Percentiles rank a stretch among this genome's conserved stretches.
Evolutionary conservation across 1,140 invertebrate genomes (phyloP).

Genomic region (Danaus plexippus): DNA sequence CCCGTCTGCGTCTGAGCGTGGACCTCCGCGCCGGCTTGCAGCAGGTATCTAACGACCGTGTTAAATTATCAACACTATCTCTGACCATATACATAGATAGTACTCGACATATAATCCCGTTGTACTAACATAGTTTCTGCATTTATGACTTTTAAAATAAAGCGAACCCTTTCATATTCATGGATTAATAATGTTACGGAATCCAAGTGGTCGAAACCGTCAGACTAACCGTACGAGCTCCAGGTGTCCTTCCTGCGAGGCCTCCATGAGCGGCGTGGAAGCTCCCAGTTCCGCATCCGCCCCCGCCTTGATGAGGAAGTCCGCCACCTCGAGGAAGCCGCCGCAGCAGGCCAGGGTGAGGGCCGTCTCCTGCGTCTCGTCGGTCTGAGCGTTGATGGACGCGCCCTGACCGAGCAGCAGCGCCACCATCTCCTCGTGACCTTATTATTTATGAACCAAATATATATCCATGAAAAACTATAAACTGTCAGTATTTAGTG

Average conservation of each 20-base stretch:
- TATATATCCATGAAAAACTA: too few relatives aligned
- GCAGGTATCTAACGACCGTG: constrained; percentile 76
- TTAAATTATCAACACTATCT: background rate
- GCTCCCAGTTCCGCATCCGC: constrained; percentile 96
- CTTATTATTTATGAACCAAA: constrained; percentile 46
- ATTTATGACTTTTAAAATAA: too few relatives aligned
- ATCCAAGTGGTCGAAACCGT: too few relatives aligned
- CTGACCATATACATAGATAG: background rate
- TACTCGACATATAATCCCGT: too few relatives aligned
- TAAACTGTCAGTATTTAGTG: too few relatives aligned
- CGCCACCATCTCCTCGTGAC: constrained; percentile 98
- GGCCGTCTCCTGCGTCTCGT: constrained; percentile 98
- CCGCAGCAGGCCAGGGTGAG: constrained; percentile 97
- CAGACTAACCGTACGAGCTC: constrained; percentile 82
- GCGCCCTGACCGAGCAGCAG: constrained; percentile 94
- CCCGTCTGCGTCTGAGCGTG: constrained; percentile 94
- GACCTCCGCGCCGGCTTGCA: constrained; percentile 90
- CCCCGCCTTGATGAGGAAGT: constrained; percentile 95
- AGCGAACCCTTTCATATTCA: too few relatives aligned
- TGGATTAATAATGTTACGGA: too few relatives aligned
- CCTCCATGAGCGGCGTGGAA: constrained; percentile 98
- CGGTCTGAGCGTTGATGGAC: constrained; percentile 97
- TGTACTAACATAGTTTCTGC: too few relatives aligned
- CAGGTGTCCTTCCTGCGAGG: constrained; percentile 96
- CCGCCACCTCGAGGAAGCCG: constrained; percentile 97